Percentiles rank a stretch among this genome's conserved stretches.
phyloP scores from a whole-genome alignment of 2,888 invertebrate species.

The Dione juno region DNA sequence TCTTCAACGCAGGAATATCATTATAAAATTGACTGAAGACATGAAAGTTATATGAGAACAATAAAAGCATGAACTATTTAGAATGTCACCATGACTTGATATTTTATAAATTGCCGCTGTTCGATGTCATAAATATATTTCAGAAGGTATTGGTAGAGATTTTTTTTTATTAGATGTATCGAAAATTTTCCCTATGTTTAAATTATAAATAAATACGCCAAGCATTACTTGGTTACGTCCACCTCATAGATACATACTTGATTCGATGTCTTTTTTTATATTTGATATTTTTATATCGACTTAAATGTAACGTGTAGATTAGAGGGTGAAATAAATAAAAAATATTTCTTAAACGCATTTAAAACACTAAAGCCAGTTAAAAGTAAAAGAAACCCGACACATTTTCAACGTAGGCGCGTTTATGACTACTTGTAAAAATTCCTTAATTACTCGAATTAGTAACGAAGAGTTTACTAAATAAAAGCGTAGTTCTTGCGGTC shows the following conservation, averaged over 20 bases:
- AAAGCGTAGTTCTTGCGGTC: neutral
- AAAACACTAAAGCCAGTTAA: neutral
- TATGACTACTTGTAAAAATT: conserved; percentile 7
- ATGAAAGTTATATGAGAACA: neutral
- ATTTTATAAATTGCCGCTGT: neutral
- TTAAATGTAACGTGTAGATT: no score
- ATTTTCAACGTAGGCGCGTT: neutral
- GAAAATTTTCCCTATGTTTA: no score
- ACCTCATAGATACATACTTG: no score
- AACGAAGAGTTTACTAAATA: neutral
- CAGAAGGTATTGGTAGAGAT: no score
- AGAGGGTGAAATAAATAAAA: no score
- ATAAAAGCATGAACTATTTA: neutral
- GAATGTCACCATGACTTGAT: neutral
- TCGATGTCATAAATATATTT: no score
- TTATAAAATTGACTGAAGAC: neutral
- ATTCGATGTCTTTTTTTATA: no score
- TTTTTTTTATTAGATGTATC: no score
- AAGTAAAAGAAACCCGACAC: neutral
- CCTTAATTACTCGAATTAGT: neutral
- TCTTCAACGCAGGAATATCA: neutral
- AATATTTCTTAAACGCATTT: neutral
- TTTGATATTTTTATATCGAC: no score
- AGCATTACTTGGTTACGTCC: no score
- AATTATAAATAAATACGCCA: no score